Evolutionary conservation across 37 sponge, comb jelly and placozoan genomes (phyloP).

Genomic region (Halichondria panicea): DNA sequence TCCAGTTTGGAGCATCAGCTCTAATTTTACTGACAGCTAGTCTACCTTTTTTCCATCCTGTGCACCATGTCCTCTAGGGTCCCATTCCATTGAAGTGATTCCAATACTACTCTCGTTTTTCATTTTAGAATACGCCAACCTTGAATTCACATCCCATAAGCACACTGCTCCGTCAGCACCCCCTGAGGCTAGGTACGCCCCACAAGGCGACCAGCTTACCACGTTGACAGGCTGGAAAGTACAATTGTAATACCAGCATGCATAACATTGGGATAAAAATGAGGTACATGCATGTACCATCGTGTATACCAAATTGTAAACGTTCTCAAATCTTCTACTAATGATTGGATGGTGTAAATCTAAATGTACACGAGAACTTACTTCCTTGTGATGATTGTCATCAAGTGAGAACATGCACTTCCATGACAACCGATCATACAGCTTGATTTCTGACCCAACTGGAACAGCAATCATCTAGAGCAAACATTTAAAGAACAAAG

Average conservation of each 20-base stretch:
- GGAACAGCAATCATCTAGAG: slow-evolving; percentile 53
- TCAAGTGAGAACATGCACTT: slow-evolving; percentile 21
- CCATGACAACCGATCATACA: slow-evolving; percentile 38
- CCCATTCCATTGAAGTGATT: slow-evolving; percentile 59
- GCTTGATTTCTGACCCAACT: slow-evolving; percentile 49
- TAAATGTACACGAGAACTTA: not conserved
- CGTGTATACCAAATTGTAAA: not conserved
- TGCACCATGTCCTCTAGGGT: slow-evolving; percentile 6
- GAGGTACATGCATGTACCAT: not conserved
- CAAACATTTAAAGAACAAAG: not conserved
- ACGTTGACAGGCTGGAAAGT: slow-evolving; percentile 50
- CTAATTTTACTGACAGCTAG: too few relatives aligned
- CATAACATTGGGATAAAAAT: not conserved
- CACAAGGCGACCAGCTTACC: slow-evolving; percentile 63
- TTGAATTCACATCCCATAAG: slow-evolving; percentile 26
- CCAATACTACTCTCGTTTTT: slow-evolving; percentile 45
- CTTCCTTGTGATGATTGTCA: slow-evolving; percentile 47
- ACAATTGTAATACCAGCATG: not conserved
- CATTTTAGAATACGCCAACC: not conserved
- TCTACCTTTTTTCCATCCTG: not conserved
- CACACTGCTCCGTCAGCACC: slow-evolving; percentile 47
- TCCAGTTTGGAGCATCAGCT: too few relatives aligned
- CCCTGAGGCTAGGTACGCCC: slow-evolving; percentile 41
- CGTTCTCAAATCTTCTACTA: not conserved
- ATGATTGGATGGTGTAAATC: not conserved